phyloP scores from a whole-genome alignment of 2,113 vertebrate species.

The Tupaia tana region DNA sequence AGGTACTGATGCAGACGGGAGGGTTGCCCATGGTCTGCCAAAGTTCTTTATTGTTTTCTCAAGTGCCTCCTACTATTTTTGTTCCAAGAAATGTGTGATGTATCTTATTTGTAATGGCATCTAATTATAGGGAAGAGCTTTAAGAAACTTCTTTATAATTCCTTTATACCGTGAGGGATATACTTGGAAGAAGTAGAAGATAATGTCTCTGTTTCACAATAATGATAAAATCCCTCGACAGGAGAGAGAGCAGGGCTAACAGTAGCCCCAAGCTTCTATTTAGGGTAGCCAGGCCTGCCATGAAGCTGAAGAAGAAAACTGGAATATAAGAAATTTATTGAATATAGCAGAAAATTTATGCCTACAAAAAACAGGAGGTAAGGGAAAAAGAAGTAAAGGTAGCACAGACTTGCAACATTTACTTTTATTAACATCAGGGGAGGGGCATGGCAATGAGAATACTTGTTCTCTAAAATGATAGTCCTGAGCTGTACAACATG shows the following conservation, averaged over 20 bases:
- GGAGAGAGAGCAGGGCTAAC: not conserved
- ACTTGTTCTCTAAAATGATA: not conserved
- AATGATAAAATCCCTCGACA: not conserved
- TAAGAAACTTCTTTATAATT: not conserved
- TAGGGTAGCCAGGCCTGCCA: not conserved
- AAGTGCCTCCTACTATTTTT: too few relatives aligned
- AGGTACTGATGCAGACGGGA: not conserved
- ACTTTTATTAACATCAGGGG: not conserved
- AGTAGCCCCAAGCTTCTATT: not conserved
- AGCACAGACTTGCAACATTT: not conserved
- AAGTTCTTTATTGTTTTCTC: not conserved
- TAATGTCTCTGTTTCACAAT: not conserved
- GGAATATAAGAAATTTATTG: not conserved
- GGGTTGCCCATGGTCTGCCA: not conserved
- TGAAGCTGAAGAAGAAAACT: not conserved
- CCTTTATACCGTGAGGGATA: not conserved
- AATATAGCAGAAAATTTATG: not conserved
- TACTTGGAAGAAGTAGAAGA: not conserved
- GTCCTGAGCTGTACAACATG: not conserved
- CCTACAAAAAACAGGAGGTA: not conserved
- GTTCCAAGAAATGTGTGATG: not conserved
- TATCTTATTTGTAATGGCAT: not conserved
- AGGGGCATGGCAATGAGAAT: not conserved
- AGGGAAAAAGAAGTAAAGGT: not conserved
- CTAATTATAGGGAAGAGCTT: not conserved